These are phyloP conservation scores for Agraylea sexmaculata DNA, from an alignment of 1,140 invertebrate genomes.

Conservation along the genomic window DNA sequence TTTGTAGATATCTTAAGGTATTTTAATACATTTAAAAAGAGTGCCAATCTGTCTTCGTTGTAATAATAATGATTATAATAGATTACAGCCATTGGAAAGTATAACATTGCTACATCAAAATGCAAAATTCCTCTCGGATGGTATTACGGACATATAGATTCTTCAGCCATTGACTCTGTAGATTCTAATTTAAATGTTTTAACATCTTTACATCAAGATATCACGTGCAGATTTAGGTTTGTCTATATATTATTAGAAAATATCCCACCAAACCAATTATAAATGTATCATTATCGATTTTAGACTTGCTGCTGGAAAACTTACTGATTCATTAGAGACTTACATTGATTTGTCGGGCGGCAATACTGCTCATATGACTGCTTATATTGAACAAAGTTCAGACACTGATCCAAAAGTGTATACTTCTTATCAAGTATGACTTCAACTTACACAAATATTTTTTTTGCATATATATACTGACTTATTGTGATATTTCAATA, in stretches of 20 bases:
- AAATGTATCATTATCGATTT: slow-evolving; percentile 29
- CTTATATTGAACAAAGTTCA: slow-evolving; percentile 58
- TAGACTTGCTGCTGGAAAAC: slow-evolving; percentile 69
- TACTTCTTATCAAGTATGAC: slow-evolving; percentile 58
- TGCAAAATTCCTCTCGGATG: slow-evolving; percentile 84
- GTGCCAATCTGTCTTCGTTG: neutral
- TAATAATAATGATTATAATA: slow-evolving; percentile 22
- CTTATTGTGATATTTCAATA: neutral
- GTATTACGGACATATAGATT: slow-evolving; percentile 81
- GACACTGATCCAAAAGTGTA: slow-evolving; percentile 59
- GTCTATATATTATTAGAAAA: slow-evolving; percentile 1
- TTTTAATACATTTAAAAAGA: slow-evolving; percentile 8
- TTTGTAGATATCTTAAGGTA: slow-evolving; percentile 83
- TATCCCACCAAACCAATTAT: slow-evolving; percentile 3
- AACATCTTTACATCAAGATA: slow-evolving; percentile 31
- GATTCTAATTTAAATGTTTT: slow-evolving; percentile 30
- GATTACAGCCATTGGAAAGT: slow-evolving; percentile 78
- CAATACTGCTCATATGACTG: slow-evolving; percentile 67
- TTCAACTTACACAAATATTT: neutral
- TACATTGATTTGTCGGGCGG: slow-evolving; percentile 63
- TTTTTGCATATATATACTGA: neutral
- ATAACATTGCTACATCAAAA: slow-evolving; percentile 79
- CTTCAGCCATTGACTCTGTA: slow-evolving; percentile 43
- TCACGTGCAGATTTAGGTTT: slow-evolving; percentile 34
- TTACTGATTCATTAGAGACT: slow-evolving; percentile 63